Conservation (phyloP, 1,140 invertebrate genomes). For the Aphelinus certus region DNA sequence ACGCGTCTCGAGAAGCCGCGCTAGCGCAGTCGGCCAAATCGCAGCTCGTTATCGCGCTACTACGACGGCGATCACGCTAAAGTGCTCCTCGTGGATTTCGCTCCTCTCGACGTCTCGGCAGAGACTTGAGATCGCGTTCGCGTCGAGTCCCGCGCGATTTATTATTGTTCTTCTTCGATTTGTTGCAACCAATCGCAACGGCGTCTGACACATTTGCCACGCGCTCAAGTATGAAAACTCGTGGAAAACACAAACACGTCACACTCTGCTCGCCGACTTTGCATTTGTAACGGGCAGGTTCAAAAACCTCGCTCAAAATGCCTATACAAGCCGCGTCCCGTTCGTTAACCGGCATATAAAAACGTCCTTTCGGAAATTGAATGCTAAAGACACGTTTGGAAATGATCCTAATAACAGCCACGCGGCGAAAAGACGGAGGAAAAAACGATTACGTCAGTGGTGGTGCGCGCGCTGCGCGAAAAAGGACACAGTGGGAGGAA, state of each 20-base stretch:
- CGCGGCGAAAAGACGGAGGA: neutral
- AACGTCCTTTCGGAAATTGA: neutral
- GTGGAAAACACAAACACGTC: no score
- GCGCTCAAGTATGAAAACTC: no score
- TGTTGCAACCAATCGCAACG: no score
- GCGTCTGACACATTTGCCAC: no score
- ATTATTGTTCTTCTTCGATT: no score
- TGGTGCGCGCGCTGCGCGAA: neutral
- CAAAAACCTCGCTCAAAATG: neutral
- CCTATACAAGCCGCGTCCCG: neutral
- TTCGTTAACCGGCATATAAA: neutral
- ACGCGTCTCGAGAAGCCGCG: no score
- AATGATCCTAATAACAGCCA: neutral
- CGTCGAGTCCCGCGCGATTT: no score
- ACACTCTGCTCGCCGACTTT: no score
- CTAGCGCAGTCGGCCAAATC: neutral
- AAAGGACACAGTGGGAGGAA: neutral
- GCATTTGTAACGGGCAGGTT: neutral
- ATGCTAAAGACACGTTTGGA: neutral
- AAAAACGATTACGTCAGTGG: neutral
- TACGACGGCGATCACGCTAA: constrained; percentile 3
- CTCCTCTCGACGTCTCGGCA: neutral
- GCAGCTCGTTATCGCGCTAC: neutral
- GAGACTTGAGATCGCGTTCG: no score
- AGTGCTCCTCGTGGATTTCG: constrained; percentile 11